Evolutionary conservation across 1,140 invertebrate genomes (phyloP), one percentile per base, ranked within the genome.

Genomic region (Meloidogyne floridensis): DNA sequence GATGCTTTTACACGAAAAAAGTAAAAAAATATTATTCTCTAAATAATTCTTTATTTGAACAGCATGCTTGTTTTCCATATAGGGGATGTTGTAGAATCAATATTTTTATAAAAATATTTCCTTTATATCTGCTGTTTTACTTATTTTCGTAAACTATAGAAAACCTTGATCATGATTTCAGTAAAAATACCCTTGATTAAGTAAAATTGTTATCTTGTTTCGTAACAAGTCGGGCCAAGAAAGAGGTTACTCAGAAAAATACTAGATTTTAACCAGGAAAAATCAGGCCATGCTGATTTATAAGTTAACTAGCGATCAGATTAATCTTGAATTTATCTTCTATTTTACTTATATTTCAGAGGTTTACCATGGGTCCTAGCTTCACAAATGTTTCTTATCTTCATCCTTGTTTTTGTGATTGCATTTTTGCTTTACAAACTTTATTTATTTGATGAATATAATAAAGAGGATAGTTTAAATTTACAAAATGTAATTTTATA

Each of bases 331-430:
- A 32, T 32, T 32, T 32, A 32, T 32, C 20, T 20, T 43, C 1
- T 32, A 0, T 74, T 74, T 32, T 77, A 20, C 20, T 20, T 20
- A 20, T 20, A 87, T 42, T 83, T 83, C 70, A 87, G 86, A 81
- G 87, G 87, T 0, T 72, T 88, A 7, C 87, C 86, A 10, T 87
- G 86, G 86, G 78, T 87, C 3, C 56, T 87, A 20, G 84, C 87
- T 4, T 86, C 86, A 8, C 56, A 80, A 15, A 80, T 81, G 20
- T 42, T 83, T 3, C 53, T 85, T 3, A 75, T 87, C 15, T 54
- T 87, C 18, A 65, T 85, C 11, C 78, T 88, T 9, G n/a, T 81
- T 11, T 59, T 83, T 53, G 20, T 86, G 18, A 18, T 87, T 43
- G 70, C 75, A 56, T 82, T 86, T 42, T 86, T 87, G 59, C 74